Conservation (phyloP, 2,797 vertebrate genomes). For the Neopelma chrysocephalum region DNA sequence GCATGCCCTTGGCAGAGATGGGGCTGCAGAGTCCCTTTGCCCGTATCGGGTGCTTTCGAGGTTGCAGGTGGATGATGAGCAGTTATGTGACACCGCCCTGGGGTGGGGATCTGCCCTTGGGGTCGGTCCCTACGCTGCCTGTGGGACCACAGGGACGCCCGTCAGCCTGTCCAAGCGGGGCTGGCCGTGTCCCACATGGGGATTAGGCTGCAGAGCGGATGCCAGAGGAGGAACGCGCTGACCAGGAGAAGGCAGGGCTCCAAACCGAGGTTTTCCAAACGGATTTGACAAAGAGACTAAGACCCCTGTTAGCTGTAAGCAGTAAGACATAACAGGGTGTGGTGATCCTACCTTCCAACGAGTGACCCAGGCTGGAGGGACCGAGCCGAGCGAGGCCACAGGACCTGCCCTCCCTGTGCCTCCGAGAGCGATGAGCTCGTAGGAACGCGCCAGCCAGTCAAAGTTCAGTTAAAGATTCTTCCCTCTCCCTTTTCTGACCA, state of each 20-base stretch:
- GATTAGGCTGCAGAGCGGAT: neutral
- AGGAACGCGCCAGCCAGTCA: slow-evolving; percentile 32
- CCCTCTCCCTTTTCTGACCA: slow-evolving; percentile 72
- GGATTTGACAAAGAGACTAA: slow-evolving; percentile 24
- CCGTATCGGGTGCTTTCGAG: neutral
- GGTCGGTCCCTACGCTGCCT: neutral
- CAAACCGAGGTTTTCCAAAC: neutral
- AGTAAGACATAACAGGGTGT: slow-evolving; percentile 71
- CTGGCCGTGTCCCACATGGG: neutral
- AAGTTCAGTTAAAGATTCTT: slow-evolving; percentile 68
- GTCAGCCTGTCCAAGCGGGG: neutral
- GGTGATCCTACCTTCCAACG: slow-evolving; percentile 57
- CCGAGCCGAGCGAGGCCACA: neutral
- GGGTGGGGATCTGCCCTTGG: slow-evolving; percentile 38
- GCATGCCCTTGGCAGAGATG: neutral
- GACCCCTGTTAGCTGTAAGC: slow-evolving; percentile 58
- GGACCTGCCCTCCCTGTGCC: slow-evolving; percentile 11
- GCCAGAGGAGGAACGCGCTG: neutral
- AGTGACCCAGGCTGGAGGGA: slow-evolving; percentile 1
- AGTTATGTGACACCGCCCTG: neutral
- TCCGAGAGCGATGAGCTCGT: neutral
- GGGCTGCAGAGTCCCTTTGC: slow-evolving; percentile 16
- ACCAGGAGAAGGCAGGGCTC: slow-evolving; percentile 25
- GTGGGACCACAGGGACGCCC: neutral
- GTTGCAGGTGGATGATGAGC: slow-evolving; percentile 7